phyloP scores from a whole-genome alignment of 2,113 vertebrate species.

The Uria aalge region DNA sequence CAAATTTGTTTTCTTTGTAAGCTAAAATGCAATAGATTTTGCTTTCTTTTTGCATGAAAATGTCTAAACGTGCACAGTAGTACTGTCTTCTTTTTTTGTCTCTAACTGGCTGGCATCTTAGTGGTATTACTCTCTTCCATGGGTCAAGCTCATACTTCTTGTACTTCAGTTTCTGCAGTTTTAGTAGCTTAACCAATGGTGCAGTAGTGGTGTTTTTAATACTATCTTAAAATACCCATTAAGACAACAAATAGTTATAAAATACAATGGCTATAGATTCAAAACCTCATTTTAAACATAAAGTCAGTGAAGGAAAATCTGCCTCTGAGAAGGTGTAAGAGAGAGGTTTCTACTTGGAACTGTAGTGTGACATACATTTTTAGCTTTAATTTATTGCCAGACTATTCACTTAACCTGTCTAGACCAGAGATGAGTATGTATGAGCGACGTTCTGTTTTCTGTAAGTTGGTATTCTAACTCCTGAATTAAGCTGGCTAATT shows the following conservation, averaged over 20 bases:
- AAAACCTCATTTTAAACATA: not conserved
- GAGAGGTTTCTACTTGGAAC: not conserved
- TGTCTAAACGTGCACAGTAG: not conserved
- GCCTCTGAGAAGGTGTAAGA: not conserved
- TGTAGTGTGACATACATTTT: not conserved
- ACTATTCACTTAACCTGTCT: conserved; percentile 39
- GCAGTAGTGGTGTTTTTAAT: not conserved
- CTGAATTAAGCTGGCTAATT: conserved; percentile 38
- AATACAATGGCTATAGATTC: not conserved
- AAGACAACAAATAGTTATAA: not conserved
- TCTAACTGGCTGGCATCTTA: not conserved
- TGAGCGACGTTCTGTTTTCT: not conserved
- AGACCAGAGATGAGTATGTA: conserved; percentile 42
- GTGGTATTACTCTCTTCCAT: not conserved
- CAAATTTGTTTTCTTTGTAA: not conserved
- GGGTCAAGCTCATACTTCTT: not conserved
- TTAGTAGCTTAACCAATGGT: not conserved
- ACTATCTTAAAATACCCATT: not conserved
- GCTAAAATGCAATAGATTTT: not conserved
- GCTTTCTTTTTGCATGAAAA: not conserved
- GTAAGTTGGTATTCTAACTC: not conserved
- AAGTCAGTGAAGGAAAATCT: not conserved
- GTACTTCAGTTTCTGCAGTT: not conserved
- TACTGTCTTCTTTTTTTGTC: not conserved
- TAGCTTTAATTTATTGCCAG: not conserved